phyloP scores from a whole-genome alignment of 1,140 invertebrate species.

The Harlomillsia oculata region DNA sequence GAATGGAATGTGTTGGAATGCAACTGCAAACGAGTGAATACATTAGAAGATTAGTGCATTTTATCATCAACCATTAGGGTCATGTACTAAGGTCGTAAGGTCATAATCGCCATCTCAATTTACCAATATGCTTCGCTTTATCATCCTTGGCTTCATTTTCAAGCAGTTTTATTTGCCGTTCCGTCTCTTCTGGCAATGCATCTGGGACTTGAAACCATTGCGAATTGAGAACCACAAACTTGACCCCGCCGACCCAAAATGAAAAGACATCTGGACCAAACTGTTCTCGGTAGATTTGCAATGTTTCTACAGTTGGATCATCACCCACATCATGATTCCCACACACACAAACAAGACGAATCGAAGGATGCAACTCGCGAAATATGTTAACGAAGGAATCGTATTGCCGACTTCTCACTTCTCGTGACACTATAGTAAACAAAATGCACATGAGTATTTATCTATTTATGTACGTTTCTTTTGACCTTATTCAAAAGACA shows the following conservation, averaged over 20 bases:
- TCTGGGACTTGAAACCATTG: slow-evolving; percentile 43
- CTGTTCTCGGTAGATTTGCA: slow-evolving; percentile 40
- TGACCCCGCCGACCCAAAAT: slow-evolving; percentile 48
- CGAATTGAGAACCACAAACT: slow-evolving; percentile 48
- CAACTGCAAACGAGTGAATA: slow-evolving; percentile 40
- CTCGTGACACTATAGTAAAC: too few relatives aligned
- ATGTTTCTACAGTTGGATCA: slow-evolving; percentile 41
- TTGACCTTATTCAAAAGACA: too few relatives aligned
- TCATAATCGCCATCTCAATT: not conserved
- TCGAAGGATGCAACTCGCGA: slow-evolving; percentile 40
- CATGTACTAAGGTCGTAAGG: not conserved
- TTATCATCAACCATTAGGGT: not conserved
- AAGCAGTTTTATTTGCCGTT: slow-evolving; percentile 41
- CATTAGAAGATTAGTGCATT: slow-evolving; percentile 5
- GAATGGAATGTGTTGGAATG: slow-evolving; percentile 51
- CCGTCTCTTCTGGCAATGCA: slow-evolving; percentile 38
- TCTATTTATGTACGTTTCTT: too few relatives aligned
- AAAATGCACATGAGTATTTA: too few relatives aligned
- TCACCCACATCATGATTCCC: slow-evolving; percentile 53
- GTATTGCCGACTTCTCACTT: slow-evolving; percentile 41
- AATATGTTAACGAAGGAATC: slow-evolving; percentile 44
- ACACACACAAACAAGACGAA: slow-evolving; percentile 49
- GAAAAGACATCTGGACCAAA: slow-evolving; percentile 52
- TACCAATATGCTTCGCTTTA: slow-evolving; percentile 29
- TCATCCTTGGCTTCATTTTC: slow-evolving; percentile 2